A percentile compares a stretch with the other conserved stretches of the same genome.
These are phyloP conservation scores for Meandrusa payeni DNA, from an alignment of 2,888 invertebrate species.

Conservation along the genomic window DNA sequence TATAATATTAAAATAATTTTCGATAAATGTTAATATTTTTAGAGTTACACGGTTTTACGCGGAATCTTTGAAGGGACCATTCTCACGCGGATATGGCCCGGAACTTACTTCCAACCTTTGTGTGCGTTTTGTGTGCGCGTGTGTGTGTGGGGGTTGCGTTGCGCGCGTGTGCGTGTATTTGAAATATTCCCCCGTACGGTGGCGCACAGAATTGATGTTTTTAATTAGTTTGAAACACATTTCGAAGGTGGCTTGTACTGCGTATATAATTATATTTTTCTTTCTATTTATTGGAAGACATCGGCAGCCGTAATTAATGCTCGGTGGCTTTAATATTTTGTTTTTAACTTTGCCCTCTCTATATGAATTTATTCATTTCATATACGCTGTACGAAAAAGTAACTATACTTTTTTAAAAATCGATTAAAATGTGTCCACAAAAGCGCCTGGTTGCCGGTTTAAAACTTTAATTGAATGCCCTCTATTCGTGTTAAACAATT, in stretches of 20 bases:
- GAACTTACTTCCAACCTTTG: conserved; percentile 73
- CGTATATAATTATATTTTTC: conserved; percentile 55
- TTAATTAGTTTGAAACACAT: conserved; percentile 78
- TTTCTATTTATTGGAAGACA: conserved; percentile 39
- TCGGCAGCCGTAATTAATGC: conserved; percentile 15
- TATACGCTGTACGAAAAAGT: not conserved
- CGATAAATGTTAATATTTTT: too few relatives aligned
- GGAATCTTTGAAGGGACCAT: conserved; percentile 47
- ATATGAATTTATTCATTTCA: too few relatives aligned
- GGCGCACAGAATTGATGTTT: conserved; percentile 75
- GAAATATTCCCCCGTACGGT: conserved; percentile 73
- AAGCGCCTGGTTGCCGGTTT: conserved; percentile 19
- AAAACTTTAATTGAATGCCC: conserved; percentile 35
- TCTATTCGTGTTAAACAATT: conserved; percentile 32
- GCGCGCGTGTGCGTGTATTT: conserved; percentile 66
- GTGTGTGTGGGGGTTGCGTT: conserved; percentile 47
- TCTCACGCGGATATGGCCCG: conserved; percentile 71
- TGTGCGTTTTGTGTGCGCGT: conserved; percentile 54
- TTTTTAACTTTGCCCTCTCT: not conserved
- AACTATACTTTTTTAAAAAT: conserved; percentile 28
- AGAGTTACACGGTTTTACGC: conserved; percentile 9
- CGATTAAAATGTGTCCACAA: conserved; percentile 11
- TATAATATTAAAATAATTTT: too few relatives aligned
- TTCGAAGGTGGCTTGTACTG: conserved; percentile 66
- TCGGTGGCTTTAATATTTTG: conserved; percentile 3